Conservation (phyloP, 1,140 invertebrate species). For the Ceratitis capitata region DNA sequence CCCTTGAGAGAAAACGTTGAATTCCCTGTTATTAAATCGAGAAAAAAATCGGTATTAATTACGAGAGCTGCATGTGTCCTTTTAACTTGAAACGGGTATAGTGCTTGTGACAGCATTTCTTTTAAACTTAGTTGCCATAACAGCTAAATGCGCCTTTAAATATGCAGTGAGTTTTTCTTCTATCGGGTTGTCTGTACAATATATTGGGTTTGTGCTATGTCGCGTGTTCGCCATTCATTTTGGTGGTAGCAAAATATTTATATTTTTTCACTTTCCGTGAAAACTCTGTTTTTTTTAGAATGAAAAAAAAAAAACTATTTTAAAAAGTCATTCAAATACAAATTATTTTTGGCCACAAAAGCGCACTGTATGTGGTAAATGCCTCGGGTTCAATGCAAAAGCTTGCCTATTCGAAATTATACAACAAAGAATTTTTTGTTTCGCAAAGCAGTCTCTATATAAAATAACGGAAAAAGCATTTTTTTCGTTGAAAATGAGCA, state of each 20-base stretch:
- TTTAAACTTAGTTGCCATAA: background rate
- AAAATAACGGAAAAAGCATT: background rate
- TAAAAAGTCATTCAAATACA: constrained; percentile 11
- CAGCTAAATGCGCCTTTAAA: background rate
- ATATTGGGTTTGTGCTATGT: background rate
- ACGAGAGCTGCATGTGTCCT: background rate
- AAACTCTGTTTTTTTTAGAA: background rate
- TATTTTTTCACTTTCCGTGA: background rate
- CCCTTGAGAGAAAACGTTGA: background rate
- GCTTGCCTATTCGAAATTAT: background rate
- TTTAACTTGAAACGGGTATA: background rate
- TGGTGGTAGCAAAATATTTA: background rate
- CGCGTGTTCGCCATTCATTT: background rate
- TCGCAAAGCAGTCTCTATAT: too few relatives aligned
- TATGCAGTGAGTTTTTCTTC: constrained; percentile 6
- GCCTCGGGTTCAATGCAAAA: background rate
- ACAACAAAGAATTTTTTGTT: too few relatives aligned
- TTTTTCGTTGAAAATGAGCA: background rate
- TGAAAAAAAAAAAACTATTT: too few relatives aligned
- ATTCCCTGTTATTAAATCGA: background rate
- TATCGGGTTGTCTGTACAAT: background rate
- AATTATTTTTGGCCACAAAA: constrained; percentile 37
- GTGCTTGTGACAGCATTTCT: background rate
- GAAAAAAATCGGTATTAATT: background rate
- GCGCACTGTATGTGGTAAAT: background rate